Base-by-base conservation (phyloP, 2,113 vertebrate genomes). In the Mohoua ochrocephala region DNA sequence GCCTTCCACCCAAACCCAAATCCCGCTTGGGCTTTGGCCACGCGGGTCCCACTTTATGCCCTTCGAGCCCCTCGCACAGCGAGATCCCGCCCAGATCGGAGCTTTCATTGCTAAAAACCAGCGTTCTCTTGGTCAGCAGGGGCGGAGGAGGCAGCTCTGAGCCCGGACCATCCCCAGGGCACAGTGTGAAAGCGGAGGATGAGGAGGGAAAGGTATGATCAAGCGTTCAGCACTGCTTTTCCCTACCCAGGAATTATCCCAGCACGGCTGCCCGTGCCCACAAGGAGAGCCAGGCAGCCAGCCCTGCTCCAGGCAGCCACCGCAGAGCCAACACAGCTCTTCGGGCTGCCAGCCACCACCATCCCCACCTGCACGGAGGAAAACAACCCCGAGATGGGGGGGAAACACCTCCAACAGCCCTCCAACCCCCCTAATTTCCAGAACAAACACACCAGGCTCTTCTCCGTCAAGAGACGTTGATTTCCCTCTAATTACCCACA, bases 131-230 rank as follows among this genome's bases (percentile, higher is more conserved):
- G 6, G 39, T 19, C 39, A 28, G 68, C 37, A 20, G 56, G 30
- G 75, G 2, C 0, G 1, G n/a, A 83, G 63, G 50, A 42, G 54
- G 71, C 47, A 24, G 47, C 52, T 10, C 60, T 23, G 73, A 75
- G 60, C 50, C 1, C 1, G 59, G 50, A 14, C 16, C 47, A 3
- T 20, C 4, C 7, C 30, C 47, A 45, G 74, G 37, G 17, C 37
- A 21, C 0, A 0, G 23, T 2, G 45, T 1, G 9, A 53, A 8
- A 1, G 6, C 0, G 0, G 47, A 49, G 60, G 28, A 45, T 1
- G 41, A 13, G 10, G 5, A 12, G 33, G 54, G n/a, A 24, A 54
- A 84, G 52, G n/a, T 13, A 0, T 0, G 4, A 64, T 10, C 30
- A 0, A 6, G 41, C 2, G 0, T 53, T 77, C 57, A 52, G 44